These are phyloP conservation scores for Lepidochitona cinerea DNA, from an alignment of 2,888 invertebrate genomes.

Conservation along the genomic window DNA sequence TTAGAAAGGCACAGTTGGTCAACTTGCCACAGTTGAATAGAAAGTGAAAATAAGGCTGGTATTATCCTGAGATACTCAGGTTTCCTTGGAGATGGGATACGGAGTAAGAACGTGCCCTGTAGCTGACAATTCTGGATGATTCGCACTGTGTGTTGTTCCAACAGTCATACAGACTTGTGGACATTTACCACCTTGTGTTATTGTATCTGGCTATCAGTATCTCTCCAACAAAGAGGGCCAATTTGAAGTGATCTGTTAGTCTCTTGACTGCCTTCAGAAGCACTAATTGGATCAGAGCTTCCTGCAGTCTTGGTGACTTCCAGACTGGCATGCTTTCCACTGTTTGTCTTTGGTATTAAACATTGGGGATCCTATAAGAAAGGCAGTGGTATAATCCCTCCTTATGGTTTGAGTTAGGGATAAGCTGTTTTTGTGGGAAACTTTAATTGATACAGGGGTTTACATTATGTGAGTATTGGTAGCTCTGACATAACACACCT, in stretches of 20 bases:
- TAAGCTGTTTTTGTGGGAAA: not conserved
- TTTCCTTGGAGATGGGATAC: not conserved
- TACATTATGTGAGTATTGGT: not conserved
- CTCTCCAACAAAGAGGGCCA: not conserved
- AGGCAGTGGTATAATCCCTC: not conserved
- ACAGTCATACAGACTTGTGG: not conserved
- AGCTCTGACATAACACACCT: not conserved
- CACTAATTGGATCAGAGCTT: not conserved
- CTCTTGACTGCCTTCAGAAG: not conserved
- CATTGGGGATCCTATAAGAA: not conserved
- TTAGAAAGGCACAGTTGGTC: not conserved
- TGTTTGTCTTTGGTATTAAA: not conserved
- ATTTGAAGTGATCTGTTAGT: not conserved
- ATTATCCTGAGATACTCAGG: not conserved
- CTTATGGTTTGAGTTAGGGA: not conserved
- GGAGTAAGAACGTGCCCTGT: not conserved
- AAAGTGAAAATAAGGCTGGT: not conserved
- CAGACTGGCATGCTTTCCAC: not conserved
- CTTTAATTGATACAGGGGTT: not conserved
- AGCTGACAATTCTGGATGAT: not conserved
- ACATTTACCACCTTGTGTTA: not conserved
- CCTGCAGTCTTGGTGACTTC: too few relatives aligned
- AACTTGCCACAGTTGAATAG: not conserved
- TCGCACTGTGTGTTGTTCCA: not conserved
- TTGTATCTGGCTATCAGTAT: not conserved